Evolutionary conservation across 2,888 invertebrate species (phyloP).

Genomic region (Saturnia japonica): DNA sequence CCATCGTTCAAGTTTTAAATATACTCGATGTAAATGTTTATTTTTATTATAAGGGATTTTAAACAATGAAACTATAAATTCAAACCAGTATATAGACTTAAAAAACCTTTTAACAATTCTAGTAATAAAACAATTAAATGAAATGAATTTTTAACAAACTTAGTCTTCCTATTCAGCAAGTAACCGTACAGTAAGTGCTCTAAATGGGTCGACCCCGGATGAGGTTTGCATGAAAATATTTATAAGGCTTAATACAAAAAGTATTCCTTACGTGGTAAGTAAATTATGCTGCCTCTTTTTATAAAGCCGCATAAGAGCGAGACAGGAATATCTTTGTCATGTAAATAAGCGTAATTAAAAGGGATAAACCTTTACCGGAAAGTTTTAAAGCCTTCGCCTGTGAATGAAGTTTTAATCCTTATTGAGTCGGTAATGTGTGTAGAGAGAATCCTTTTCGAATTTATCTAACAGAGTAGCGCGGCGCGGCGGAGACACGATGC

Average conservation of each 20-base stretch:
- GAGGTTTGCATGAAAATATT: slow-evolving; percentile 52
- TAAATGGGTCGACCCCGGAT: slow-evolving; percentile 56
- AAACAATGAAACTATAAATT: too few relatives aligned
- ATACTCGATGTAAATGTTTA: too few relatives aligned
- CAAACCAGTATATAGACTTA: not conserved
- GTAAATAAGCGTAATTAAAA: slow-evolving; percentile 66
- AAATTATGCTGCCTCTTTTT: slow-evolving; percentile 38
- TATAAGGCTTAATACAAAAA: slow-evolving; percentile 55
- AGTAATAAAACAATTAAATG: slow-evolving; percentile 9
- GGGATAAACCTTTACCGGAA: slow-evolving; percentile 62
- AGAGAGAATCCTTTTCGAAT: slow-evolving; percentile 70
- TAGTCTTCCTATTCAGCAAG: slow-evolving; percentile 47
- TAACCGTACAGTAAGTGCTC: slow-evolving; percentile 50
- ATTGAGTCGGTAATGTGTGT: slow-evolving; percentile 73
- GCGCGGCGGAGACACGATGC: slow-evolving; percentile 57
- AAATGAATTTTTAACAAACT: slow-evolving; percentile 39
- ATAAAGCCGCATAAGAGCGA: slow-evolving; percentile 31
- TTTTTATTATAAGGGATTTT: too few relatives aligned
- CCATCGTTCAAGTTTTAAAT: too few relatives aligned
- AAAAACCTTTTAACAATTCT: not conserved
- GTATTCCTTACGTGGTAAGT: slow-evolving; percentile 38
- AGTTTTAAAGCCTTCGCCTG: slow-evolving; percentile 63
- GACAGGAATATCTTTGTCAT: slow-evolving; percentile 46
- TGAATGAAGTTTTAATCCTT: slow-evolving; percentile 75
- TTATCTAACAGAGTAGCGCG: slow-evolving; percentile 59